Evolutionary conservation across 2,797 vertebrate species (phyloP), one percentile per base, ranked within the genome.

Genomic region (Pterois miles): DNA sequence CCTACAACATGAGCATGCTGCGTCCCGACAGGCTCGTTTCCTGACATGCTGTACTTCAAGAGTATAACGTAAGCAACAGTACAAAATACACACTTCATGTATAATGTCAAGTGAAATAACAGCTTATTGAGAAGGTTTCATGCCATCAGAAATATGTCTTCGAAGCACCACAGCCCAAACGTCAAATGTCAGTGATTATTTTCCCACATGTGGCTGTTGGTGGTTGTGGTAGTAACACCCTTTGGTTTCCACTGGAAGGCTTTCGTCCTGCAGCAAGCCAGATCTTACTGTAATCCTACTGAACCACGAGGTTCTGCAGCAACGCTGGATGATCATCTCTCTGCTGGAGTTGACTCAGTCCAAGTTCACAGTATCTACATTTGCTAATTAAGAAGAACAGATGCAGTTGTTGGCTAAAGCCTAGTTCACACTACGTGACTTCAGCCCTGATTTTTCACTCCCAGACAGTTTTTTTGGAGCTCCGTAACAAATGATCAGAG

Each of bases 51-150:
- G 16, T 31, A 53, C 13, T 58, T 74, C 40, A 76, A 52, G 59
- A 50, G 11, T 60, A 74, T 63, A 48, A 62, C 20, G 18, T 52
- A 52, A 60, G 50, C 22, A 54, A 67, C 57, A 59, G 40, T 63
- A 80, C 31, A 60, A 38, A 57, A 76, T 27, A 78, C 23, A 64
- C 31, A 65, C 14, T 65, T 60, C 4, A 65, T 65, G 23, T 76
- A 66, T 27, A 52, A 27, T 46, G 56, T 69, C 65, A 72, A 64
- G 76, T 57, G 14, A 71, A 54, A 48, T 38, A 62, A 60, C 57
- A 88, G 59, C 71, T 62, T 67, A 67, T 73, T 78, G 29, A 57
- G 36, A 2, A 43, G 54, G 43, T 29, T 72, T 54, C 4, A 36
- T 62, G n/a, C 9, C 11, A 29, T 60, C 5, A 54, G 18, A 71